These are phyloP conservation scores for Drosophila burlai DNA, from an alignment of 1,140 invertebrate genomes.

Conservation along the genomic window DNA sequence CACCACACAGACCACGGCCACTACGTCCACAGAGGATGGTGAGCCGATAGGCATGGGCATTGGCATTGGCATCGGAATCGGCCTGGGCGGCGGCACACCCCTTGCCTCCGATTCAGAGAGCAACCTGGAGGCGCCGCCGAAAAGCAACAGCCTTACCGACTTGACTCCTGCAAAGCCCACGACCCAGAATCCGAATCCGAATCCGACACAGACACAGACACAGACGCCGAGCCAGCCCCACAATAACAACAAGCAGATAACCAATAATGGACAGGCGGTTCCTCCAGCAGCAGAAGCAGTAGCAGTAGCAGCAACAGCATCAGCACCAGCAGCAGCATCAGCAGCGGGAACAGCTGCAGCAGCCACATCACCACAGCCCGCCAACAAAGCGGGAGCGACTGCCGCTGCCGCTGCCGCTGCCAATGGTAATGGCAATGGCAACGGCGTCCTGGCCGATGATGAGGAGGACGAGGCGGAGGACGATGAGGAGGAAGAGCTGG, in stretches of 20 bases:
- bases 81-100: slow-evolving; percentile 45
- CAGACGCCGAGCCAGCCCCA: slow-evolving; percentile 39
- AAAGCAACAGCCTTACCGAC: slow-evolving; percentile 77
- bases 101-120: slow-evolving; percentile 85
- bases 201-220: slow-evolving; percentile 29
- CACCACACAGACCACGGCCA: slow-evolving; percentile 83
- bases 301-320: slow-evolving; percentile 15
- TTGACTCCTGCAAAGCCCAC: slow-evolving; percentile 29
- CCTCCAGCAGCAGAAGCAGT: slow-evolving; percentile 23
- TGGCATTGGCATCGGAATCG: slow-evolving; percentile 28
- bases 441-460: slow-evolving; percentile 55
- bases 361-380: slow-evolving; percentile 19
- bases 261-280: slow-evolving; percentile 58
- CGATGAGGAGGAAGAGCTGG: slow-evolving; percentile 60
- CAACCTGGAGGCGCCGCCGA: slow-evolving; percentile 87
- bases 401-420: slow-evolving; percentile 34
- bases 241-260: slow-evolving; percentile 64
- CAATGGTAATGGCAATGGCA: slow-evolving; percentile 66
- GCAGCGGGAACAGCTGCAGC: slow-evolving; percentile 29
- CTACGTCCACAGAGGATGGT: slow-evolving; percentile 78
- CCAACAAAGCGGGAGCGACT: slow-evolving; percentile 23
- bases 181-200: slow-evolving; percentile 29
- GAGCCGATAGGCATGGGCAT: slow-evolving; percentile 52
- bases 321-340: slow-evolving; percentile 26
- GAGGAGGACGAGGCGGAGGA: slow-evolving; percentile 62